Percentiles rank a stretch among this genome's conserved stretches.
Conservation (phyloP, 2,888 invertebrate genomes). For the Pheosia gnoma region DNA sequence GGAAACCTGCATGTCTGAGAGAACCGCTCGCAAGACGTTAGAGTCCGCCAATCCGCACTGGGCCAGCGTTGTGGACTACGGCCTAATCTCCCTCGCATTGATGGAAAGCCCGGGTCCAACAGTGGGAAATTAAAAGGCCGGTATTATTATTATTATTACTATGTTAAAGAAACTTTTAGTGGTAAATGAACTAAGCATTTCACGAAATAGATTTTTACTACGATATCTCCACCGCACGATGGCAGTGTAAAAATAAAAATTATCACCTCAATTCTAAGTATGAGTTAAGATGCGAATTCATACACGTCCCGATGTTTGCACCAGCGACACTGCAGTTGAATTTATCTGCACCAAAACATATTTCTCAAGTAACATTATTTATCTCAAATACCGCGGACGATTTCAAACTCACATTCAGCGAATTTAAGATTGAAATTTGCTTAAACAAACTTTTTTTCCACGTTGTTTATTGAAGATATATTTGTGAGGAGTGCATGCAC, state of each 20-base stretch:
- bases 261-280: slow-evolving; percentile 7
- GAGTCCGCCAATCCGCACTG: too few relatives aligned
- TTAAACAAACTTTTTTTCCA: slow-evolving; percentile 11
- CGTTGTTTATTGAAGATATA: slow-evolving; percentile 69
- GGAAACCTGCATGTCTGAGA: too few relatives aligned
- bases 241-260: not conserved
- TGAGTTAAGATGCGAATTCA: slow-evolving; percentile 49
- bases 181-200: too few relatives aligned
- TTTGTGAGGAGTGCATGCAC: slow-evolving; percentile 56
- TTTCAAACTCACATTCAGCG: slow-evolving; percentile 31
- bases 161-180: too few relatives aligned
- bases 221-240: too few relatives aligned
- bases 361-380: slow-evolving; percentile 56
- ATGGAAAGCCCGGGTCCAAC: too few relatives aligned
- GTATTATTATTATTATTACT: too few relatives aligned
- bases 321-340: slow-evolving; percentile 54
- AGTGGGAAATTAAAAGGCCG: too few relatives aligned
- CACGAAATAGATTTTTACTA: too few relatives aligned
- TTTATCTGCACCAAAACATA: slow-evolving; percentile 54
- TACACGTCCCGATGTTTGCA: slow-evolving; percentile 56
- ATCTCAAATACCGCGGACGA: slow-evolving; percentile 33
- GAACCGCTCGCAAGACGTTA: too few relatives aligned
- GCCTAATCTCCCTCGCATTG: too few relatives aligned
- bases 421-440: slow-evolving; percentile 36
- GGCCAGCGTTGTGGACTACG: too few relatives aligned